Base-by-base conservation (phyloP, 2,113 vertebrate species). In the Sorex araneus region DNA sequence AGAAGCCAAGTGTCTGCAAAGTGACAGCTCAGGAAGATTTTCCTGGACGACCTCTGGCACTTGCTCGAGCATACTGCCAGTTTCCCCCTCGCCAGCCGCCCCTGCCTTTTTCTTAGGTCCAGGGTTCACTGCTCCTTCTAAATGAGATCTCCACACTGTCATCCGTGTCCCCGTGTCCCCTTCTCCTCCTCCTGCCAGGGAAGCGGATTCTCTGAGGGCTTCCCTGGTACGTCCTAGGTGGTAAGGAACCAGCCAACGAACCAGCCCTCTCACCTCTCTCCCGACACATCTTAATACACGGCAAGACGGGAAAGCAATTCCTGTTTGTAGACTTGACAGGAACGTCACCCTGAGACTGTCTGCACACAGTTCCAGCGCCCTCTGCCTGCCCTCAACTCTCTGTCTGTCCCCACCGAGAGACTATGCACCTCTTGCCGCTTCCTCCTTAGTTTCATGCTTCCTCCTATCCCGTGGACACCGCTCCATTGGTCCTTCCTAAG, bases 271-370 rank as follows among this genome's bases (percentile, higher is more conserved):
- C 50, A 1, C 30, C 63, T 60, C 18, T 60, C 57, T 16, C 19
- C 21, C 57, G n/a, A 25, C 32, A 88, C 89, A 60, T 82, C 63
- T 92, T 82, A 74, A 30, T 64, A 28, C 70, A 76, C 6, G 6
- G 28, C 45, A 34, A 71, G n/a, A 8, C 19, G 25, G 36, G 19
- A 71, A 73, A 45, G 36, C 57, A 21, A 60, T 47, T 80, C 75
- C 4, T 1, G 19, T 54, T 45, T 87, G 12, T 34, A 67, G 81
- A 54, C 57, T 36, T 70, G 10, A 34, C 45, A 12, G 70, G 47
- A 43, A 70, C 0, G 6, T 27, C 57, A 64, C 28, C 36, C 12
- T 60, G 27, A 32, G 21, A 43, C 36, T 69, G 34, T 8, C 84
- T n/a, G 32, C 21, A 47, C 16, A 8, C 7, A 3, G 28, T 70